Percentiles rank a stretch among this genome's conserved stretches.
Conservation (phyloP, 53 echinoderm and acorn worm species). For the Temnopleurus reevesii region DNA sequence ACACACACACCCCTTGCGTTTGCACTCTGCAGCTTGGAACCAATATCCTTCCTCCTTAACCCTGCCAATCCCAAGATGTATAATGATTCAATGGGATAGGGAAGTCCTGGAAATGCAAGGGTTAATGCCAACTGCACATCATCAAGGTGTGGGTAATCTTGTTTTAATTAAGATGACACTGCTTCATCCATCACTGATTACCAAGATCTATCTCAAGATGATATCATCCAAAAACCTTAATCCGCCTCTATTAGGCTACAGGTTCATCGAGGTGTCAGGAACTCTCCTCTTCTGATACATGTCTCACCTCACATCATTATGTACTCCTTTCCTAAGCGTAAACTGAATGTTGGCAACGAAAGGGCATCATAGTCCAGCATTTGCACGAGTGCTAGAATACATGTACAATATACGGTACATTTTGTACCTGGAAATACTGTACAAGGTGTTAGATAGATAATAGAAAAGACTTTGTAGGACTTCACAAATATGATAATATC, state of each 20-base stretch:
- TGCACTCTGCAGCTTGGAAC: slow-evolving; percentile 30
- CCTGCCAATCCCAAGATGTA: slow-evolving; percentile 21
- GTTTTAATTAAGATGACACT: slow-evolving; percentile 18
- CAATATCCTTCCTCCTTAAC: slow-evolving; percentile 45
- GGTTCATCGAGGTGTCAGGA: neutral
- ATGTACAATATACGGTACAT: no score
- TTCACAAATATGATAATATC: no score
- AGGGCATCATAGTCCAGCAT: no score
- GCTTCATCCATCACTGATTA: neutral
- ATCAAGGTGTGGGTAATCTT: neutral
- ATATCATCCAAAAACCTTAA: slow-evolving; percentile 7
- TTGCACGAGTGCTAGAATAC: no score
- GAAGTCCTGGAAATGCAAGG: neutral
- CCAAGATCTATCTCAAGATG: neutral
- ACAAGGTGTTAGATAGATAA: no score
- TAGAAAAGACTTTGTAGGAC: no score
- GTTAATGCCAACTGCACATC: neutral
- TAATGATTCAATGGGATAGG: neutral
- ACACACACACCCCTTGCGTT: neutral
- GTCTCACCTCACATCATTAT: no score
- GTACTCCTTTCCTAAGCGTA: no score
- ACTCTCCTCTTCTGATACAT: neutral
- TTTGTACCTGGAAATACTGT: no score
- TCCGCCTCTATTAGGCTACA: neutral
- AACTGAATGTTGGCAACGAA: no score